Base-by-base conservation (phyloP, 2,888 invertebrate genomes). In the Andrena fulva region DNA sequence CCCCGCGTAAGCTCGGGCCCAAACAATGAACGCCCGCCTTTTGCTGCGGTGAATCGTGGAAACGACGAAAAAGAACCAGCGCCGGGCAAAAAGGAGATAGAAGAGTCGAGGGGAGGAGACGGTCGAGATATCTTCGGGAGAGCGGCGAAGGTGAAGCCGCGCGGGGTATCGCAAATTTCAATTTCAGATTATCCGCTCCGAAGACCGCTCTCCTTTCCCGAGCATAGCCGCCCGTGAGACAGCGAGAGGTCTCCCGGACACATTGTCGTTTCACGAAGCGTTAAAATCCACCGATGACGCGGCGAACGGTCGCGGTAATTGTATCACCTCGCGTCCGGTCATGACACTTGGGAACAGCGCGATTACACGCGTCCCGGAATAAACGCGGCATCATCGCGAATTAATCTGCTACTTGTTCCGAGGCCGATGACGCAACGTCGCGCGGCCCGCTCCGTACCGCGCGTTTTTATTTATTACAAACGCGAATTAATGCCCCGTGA, bases 21-120 rank as follows among this genome's bases (percentile, higher is more conserved):
- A 83, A 90, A 91, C 91, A 91, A 91, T 91, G 91, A 90, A 82
- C 75, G 86, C 78, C 80, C 85, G 85, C 83, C 90, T 90, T 87
- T 86, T 79, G 78, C 77, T 79, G 74, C 77, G 75, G 52, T 67
- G 68, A 68, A 72, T 63, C 64, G 60, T 54, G 63, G 56, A 54
- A n/a, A 73, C 54, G 60, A 69, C 52, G 56, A 35, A 48, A 60
- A 80, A 66, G 48, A 29, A 24, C 7, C 48, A 64, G 52, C 73
- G 77, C 75, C 63, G 68, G 70, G 50, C 24, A 54, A 72, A 81
- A 77, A 68, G 80, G 73, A 67, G 63, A 5, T 24, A 31, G 20
- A 16, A 60, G 71, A 71, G 62, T 80, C 79, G 69, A 59, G 69
- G 69, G 52, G 31, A 62, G 76, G 70, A 70, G 66, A 69, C 71